phyloP scores from a whole-genome alignment of 1,140 invertebrate species.

The Coptotermes formosanus region DNA sequence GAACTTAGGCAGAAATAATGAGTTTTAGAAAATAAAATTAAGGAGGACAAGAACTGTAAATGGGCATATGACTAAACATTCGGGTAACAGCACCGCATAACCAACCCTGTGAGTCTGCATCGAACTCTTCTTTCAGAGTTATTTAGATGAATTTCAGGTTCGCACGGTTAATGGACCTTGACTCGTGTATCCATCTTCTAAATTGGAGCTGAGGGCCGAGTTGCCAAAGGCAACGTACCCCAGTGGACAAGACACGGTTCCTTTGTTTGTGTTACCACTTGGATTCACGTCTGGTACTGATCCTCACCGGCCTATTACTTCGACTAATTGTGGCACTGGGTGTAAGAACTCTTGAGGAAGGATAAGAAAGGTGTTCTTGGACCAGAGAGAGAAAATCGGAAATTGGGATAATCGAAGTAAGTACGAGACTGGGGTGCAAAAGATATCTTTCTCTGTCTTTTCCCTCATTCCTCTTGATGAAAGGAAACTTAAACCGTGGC shows the following conservation, averaged over 20 bases:
- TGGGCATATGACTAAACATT: too few species aligned
- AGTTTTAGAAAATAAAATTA: too few species aligned
- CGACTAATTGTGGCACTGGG: conserved; percentile 17
- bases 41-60: too few species aligned
- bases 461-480: not conserved
- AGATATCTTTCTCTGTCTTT: not conserved
- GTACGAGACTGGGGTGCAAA: conserved; percentile 6
- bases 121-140: too few species aligned
- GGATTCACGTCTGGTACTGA: not conserved
- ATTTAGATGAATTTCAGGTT: too few species aligned
- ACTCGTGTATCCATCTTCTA: too few species aligned
- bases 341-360: not conserved
- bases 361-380: conserved; percentile 11
- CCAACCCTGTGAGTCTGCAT: too few species aligned
- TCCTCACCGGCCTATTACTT: conserved; percentile 4
- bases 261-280: not conserved
- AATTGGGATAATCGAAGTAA: conserved; percentile 26
- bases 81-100: too few species aligned
- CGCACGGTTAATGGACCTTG: too few species aligned
- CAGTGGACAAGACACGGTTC: not conserved
- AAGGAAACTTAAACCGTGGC: not conserved
- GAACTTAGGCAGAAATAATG: too few species aligned
- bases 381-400: conserved; percentile 23
- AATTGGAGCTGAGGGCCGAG: too few species aligned
- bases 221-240: too few species aligned